Conservation (phyloP, 92 coral and sea anemone genomes). For the Phymanthus crucifer region DNA sequence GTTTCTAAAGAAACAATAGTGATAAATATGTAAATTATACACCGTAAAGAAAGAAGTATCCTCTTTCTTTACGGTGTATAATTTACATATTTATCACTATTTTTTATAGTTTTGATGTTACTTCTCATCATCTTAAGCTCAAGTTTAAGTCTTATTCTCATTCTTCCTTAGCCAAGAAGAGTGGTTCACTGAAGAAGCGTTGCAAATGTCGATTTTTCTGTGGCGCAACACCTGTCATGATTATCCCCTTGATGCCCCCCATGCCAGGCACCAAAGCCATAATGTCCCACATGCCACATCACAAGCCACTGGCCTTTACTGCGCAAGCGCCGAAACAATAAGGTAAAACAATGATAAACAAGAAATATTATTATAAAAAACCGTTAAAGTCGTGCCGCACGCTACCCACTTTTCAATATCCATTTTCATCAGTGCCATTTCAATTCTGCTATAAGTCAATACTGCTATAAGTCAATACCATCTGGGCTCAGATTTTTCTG, state of each 20-base stretch:
- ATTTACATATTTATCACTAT: too few species aligned
- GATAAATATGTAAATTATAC: too few species aligned
- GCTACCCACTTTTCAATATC: too few species aligned
- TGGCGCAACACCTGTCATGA: conserved; percentile 25
- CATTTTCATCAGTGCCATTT: too few species aligned
- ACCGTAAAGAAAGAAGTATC: too few species aligned
- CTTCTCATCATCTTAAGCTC: neutral
- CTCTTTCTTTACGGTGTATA: too few species aligned
- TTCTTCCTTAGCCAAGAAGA: conserved; percentile 12
- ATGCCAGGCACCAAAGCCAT: conserved; percentile 4
- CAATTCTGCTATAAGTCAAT: too few species aligned
- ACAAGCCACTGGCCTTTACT: conserved; percentile 18
- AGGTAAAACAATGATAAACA: neutral
- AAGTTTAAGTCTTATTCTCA: neutral
- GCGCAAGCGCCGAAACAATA: neutral
- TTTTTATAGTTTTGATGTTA: neutral
- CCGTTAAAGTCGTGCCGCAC: too few species aligned
- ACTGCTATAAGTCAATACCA: too few species aligned
- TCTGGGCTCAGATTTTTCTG: too few species aligned
- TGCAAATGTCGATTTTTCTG: conserved; percentile 36
- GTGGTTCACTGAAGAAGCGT: conserved; percentile 24
- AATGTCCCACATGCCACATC: conserved; percentile 4
- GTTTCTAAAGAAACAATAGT: too few species aligned
- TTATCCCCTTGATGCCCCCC: conserved; percentile 27
- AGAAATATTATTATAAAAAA: neutral